A percentile compares a stretch with the other conserved stretches of the same genome.
These are phyloP conservation scores for Thaumatotibia leucotreta DNA, from an alignment of 1,140 invertebrate species.

Conservation along the genomic window DNA sequence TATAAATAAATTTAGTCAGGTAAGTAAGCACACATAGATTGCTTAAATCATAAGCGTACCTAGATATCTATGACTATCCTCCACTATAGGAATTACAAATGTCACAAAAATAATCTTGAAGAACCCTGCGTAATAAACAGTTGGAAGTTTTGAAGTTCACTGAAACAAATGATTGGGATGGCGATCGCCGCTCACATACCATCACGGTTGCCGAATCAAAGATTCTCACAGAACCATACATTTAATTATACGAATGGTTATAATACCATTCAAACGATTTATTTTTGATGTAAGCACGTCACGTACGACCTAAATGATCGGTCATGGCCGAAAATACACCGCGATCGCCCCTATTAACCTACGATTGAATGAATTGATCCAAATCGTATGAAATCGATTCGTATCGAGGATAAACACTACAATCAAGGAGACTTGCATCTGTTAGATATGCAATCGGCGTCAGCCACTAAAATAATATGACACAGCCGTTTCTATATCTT, in stretches of 20 bases:
- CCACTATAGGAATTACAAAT: no score
- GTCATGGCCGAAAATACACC: conserved; percentile 60
- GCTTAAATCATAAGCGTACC: no score
- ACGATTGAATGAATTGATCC: conserved; percentile 64
- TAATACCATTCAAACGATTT: conserved; percentile 71
- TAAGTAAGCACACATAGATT: no score
- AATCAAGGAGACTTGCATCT: conserved; percentile 66
- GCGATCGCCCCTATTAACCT: conserved; percentile 68
- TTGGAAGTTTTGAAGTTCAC: no score
- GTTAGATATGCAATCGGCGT: conserved; percentile 66
- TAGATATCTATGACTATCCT: no score
- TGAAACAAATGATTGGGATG: not conserved
- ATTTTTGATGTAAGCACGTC: conserved; percentile 68
- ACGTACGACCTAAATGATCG: conserved; percentile 68
- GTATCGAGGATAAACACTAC: conserved; percentile 71
- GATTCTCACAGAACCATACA: conserved; percentile 69
- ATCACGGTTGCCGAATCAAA: conserved; percentile 50
- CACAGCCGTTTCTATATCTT: conserved; percentile 67
- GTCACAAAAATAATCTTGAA: no score
- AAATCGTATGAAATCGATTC: conserved; percentile 72
- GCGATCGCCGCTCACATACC: conserved; percentile 40
- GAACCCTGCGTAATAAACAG: no score
- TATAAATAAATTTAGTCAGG: no score
- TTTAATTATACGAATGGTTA: conserved; percentile 70
- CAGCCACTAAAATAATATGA: conserved; percentile 75